Percentiles rank a stretch among this genome's conserved stretches.
Evolutionary conservation across 1,140 invertebrate genomes (phyloP).

Genomic region (Helicoverpa armigera): DNA sequence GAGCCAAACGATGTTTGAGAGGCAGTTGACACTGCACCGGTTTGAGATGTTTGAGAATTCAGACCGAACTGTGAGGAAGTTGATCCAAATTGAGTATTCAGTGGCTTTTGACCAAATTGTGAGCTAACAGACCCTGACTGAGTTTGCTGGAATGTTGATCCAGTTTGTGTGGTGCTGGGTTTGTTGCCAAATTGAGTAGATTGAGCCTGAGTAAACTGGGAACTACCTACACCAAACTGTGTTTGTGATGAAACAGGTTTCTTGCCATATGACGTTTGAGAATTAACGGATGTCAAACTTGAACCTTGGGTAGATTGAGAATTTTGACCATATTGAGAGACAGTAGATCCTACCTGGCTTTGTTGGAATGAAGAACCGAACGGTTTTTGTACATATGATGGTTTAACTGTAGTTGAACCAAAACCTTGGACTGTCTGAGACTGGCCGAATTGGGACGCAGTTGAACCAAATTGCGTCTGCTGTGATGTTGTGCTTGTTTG

Average conservation of each 20-base stretch:
- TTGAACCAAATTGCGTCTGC: not conserved
- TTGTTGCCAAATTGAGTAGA: not conserved
- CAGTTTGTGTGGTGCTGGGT: conserved; percentile 6
- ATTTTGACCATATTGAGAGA: not conserved
- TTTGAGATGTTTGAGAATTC: not conserved
- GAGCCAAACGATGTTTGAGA: not conserved
- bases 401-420: not conserved
- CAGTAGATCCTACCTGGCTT: conserved; percentile 16
- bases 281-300: not conserved
- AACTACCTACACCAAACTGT: not conserved
- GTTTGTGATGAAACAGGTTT: not conserved
- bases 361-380: conserved; percentile 1
- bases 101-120: not conserved
- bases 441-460: not conserved
- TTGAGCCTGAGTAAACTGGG: not conserved
- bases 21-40: not conserved
- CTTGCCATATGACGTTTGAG: not conserved
- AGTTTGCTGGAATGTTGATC: not conserved
- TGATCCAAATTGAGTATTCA: not conserved
- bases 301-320: not conserved
- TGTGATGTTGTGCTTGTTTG: not conserved
- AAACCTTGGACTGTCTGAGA: not conserved
- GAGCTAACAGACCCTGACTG: conserved; percentile 6
- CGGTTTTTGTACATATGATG: conserved; percentile 10
- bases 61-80: not conserved